phyloP scores from a whole-genome alignment of 1,140 invertebrate species.

The Magallana angulata region DNA sequence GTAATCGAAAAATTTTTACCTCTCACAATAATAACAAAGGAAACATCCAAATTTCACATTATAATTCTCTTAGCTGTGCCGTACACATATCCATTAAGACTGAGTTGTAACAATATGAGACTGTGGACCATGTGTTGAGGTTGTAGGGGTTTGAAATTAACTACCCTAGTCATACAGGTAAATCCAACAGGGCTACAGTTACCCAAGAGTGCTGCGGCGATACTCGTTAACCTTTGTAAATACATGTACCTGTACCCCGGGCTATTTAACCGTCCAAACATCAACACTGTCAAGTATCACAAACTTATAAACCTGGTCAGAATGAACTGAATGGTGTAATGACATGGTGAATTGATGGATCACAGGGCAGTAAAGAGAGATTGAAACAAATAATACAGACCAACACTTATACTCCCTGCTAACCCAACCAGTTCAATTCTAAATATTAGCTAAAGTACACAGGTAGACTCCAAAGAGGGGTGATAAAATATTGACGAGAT shows the following conservation, averaged over 20 bases:
- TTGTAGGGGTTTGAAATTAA: no score
- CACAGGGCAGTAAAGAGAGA: not conserved
- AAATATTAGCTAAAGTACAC: not conserved
- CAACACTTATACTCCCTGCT: no score
- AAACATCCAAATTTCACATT: no score
- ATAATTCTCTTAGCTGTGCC: no score
- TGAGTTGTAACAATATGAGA: no score
- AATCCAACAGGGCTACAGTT: not conserved
- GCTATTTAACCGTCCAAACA: slow-evolving; percentile 8
- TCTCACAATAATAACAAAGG: no score
- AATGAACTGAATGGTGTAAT: not conserved
- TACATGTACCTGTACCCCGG: slow-evolving; percentile 1
- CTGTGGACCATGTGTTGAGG: no score
- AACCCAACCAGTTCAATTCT: not conserved
- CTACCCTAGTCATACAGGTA: no score
- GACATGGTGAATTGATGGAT: not conserved
- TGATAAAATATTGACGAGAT: slow-evolving; percentile 11
- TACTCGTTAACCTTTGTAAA: not conserved
- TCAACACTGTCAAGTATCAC: not conserved
- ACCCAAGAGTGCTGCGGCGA: not conserved
- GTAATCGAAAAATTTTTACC: no score
- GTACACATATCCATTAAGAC: no score
- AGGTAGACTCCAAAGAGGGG: not conserved
- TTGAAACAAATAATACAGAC: not conserved
- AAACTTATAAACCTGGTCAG: not conserved